Evolutionary conservation across 2,888 invertebrate species (phyloP).

Genomic region (Lepas anatifera): DNA sequence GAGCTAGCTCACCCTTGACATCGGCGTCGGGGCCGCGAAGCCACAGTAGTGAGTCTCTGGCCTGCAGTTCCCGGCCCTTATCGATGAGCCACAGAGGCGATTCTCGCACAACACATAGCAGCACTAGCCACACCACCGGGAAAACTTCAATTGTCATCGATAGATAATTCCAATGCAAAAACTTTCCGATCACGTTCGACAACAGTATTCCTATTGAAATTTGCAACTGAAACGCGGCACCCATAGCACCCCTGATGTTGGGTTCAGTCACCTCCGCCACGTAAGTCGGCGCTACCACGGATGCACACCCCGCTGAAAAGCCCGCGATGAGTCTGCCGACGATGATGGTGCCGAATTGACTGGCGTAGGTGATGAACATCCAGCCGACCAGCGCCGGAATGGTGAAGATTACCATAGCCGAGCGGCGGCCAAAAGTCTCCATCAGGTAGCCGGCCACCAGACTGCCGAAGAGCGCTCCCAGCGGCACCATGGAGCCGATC

Average conservation of each 20-base stretch:
- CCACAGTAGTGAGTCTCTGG: conserved; percentile 48
- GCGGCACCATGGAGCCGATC: conserved; percentile 80
- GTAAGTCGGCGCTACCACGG: conserved; percentile 37
- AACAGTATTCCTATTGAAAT: conserved; percentile 54
- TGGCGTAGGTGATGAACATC: conserved; percentile 44
- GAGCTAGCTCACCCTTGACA: conserved; percentile 22
- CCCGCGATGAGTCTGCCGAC: conserved; percentile 27
- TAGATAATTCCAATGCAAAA: conserved; percentile 47
- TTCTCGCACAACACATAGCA: conserved; percentile 64
- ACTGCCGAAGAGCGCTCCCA: conserved; percentile 72
- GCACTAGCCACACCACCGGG: conserved; percentile 47
- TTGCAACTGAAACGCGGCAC: conserved; percentile 65
- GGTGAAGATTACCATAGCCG: conserved; percentile 62
- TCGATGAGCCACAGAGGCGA: conserved; percentile 57
- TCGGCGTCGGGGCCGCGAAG: conserved; percentile 43
- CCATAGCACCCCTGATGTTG: conserved; percentile 65
- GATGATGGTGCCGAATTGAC: conserved; percentile 15
- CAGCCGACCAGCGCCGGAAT: conserved; percentile 58
- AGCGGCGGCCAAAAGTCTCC: conserved; percentile 64
- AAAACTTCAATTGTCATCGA: conserved; percentile 47
- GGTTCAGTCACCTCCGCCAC: conserved; percentile 44
- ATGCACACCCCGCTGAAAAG: conserved; percentile 33
- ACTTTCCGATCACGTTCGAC: conserved; percentile 58
- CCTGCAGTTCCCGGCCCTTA: conserved; percentile 45
- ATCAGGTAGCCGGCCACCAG: conserved; percentile 71